phyloP scores from a whole-genome alignment of 2,113 vertebrate genomes.

The Pseudonaja textilis region DNA sequence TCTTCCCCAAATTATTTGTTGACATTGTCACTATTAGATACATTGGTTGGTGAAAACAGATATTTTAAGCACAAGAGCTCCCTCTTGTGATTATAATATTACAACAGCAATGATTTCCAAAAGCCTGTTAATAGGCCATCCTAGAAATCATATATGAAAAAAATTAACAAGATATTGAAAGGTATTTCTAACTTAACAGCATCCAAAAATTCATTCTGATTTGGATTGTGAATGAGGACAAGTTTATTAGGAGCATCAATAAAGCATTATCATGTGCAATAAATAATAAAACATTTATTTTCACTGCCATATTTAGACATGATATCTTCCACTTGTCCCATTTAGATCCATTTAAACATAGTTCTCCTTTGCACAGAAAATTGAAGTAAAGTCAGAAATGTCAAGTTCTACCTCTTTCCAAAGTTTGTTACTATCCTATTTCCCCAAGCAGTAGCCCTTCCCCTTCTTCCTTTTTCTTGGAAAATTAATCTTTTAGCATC shows the following conservation, averaged over 20 bases:
- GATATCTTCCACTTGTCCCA: neutral
- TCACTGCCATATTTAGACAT: neutral
- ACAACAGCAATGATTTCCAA: neutral
- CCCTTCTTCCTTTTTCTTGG: neutral
- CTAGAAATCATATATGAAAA: neutral
- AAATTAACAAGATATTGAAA: neutral
- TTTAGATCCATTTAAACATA: neutral
- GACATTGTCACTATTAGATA: constrained; percentile 53
- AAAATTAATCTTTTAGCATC: neutral
- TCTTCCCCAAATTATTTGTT: constrained; percentile 56
- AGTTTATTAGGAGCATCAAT: neutral
- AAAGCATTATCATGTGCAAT: neutral
- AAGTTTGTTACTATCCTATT: neutral
- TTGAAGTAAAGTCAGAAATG: neutral
- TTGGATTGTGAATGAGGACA: neutral
- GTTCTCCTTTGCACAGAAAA: neutral
- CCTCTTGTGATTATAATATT: constrained; percentile 18
- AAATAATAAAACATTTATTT: neutral
- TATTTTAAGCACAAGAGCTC: constrained; percentile 40
- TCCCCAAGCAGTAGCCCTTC: neutral
- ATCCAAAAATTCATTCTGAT: neutral
- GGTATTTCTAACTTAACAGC: neutral
- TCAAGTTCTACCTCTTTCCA: neutral
- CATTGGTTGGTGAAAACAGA: constrained; percentile 9
- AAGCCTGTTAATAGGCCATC: neutral